Evolutionary conservation across 2,797 vertebrate species (phyloP).

Genomic region (Acestrorhynchus altus): DNA sequence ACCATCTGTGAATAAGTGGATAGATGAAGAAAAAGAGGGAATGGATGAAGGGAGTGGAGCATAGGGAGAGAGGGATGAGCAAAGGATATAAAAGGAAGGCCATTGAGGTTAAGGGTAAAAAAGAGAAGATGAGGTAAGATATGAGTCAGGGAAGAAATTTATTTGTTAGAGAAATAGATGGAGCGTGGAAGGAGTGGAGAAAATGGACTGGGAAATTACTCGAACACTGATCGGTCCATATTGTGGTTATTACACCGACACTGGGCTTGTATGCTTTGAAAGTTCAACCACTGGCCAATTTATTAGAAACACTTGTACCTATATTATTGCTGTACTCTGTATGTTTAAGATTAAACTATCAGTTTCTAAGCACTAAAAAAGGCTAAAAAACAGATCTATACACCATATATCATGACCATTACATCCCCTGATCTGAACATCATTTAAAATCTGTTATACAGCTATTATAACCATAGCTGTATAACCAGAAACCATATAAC

Average conservation of each 20-base stretch:
- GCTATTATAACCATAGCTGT: too few relatives aligned
- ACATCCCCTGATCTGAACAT: too few relatives aligned
- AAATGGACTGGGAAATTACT: neutral
- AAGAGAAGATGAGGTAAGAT: neutral
- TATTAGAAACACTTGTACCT: neutral
- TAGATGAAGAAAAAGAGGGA: constrained; percentile 9
- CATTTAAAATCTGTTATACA: too few relatives aligned
- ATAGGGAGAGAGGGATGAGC: neutral
- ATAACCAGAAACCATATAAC: too few relatives aligned
- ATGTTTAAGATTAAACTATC: too few relatives aligned
- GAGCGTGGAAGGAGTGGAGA: neutral
- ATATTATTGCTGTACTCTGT: too few relatives aligned
- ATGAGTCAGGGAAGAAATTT: neutral
- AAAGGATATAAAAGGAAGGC: neutral
- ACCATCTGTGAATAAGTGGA: constrained; percentile 41
- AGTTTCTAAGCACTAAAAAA: too few relatives aligned
- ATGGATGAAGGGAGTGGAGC: neutral
- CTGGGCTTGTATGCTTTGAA: too few relatives aligned
- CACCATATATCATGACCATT: too few relatives aligned
- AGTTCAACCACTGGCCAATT: neutral
- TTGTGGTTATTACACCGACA: neutral
- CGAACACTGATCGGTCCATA: neutral
- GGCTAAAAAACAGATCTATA: too few relatives aligned
- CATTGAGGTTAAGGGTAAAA: neutral
- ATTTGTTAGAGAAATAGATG: neutral